phyloP scores from a whole-genome alignment of 2,797 vertebrate species.

The Knipowitschia caucasica region DNA sequence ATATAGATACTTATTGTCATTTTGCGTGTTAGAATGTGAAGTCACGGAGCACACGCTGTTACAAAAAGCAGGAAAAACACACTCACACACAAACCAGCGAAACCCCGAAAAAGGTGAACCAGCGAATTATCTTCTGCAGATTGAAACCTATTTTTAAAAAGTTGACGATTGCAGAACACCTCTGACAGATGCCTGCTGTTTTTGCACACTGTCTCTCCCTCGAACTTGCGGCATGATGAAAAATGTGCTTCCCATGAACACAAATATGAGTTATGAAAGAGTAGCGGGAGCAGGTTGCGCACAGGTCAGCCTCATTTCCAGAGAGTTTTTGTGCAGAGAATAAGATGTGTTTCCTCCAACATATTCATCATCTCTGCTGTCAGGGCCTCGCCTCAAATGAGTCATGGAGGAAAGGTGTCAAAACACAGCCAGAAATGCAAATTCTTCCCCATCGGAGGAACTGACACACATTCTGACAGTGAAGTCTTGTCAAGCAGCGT shows the following conservation, averaged over 20 bases:
- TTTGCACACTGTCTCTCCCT: neutral
- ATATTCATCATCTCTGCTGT: conserved; percentile 82
- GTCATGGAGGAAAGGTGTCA: conserved; percentile 83
- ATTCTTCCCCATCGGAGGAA: conserved; percentile 82
- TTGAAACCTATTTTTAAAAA: neutral
- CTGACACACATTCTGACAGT: conserved; percentile 88
- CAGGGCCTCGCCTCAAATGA: conserved; percentile 78
- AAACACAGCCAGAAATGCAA: conserved; percentile 87
- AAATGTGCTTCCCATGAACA: conserved; percentile 10
- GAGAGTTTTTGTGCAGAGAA: conserved; percentile 34
- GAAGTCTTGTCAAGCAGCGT: conserved; percentile 87
- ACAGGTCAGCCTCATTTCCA: neutral
- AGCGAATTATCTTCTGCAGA: no score
- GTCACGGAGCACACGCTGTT: no score
- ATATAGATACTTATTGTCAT: no score
- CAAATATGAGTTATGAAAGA: neutral
- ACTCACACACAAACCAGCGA: no score
- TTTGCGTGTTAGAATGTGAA: no score
- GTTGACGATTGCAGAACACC: no score
- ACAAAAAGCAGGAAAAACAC: no score
- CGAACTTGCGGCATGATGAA: conserved; percentile 22
- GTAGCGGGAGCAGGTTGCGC: conserved; percentile 5
- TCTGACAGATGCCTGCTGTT: no score
- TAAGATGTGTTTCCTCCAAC: conserved; percentile 71
- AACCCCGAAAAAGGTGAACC: no score